These are phyloP conservation scores for Xestia c-nigrum DNA, from an alignment of 2,888 invertebrate genomes.

Conservation along the genomic window DNA sequence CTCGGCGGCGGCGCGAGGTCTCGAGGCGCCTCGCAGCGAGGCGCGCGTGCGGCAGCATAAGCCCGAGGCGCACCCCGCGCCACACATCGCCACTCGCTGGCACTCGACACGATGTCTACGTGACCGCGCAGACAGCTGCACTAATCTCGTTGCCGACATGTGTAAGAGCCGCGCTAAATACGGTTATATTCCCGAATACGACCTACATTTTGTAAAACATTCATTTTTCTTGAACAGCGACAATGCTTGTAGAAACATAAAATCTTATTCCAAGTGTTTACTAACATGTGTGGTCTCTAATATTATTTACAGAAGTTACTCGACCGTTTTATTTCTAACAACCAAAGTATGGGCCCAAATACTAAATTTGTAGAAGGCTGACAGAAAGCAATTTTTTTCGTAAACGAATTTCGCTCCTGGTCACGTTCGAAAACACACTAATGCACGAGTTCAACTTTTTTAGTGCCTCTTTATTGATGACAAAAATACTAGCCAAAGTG, in stretches of 20 bases:
- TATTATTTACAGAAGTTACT: constrained; percentile 40
- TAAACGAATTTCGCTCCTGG: constrained; percentile 69
- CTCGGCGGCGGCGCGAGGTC: constrained; percentile 34
- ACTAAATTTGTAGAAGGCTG: constrained; percentile 65
- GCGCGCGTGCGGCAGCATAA: constrained; percentile 83
- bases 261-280: constrained; percentile 27
- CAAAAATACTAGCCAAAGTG: constrained; percentile 76
- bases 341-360: constrained; percentile 51
- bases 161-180: constrained; percentile 71
- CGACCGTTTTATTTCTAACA: constrained; percentile 52
- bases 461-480: constrained; percentile 76
- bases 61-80: constrained; percentile 59
- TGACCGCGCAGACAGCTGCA: constrained; percentile 87
- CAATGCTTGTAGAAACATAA: constrained; percentile 1
- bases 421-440: constrained; percentile 79
- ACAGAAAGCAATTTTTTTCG: constrained; percentile 66
- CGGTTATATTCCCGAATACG: constrained; percentile 62
- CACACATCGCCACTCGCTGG: constrained; percentile 72
- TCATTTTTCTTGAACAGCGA: constrained; percentile 11
- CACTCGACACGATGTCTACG: constrained; percentile 85
- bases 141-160: constrained; percentile 80
- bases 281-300: constrained; percentile 4
- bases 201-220: constrained; percentile 55
- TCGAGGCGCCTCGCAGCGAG: constrained; percentile 32
- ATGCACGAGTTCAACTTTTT: constrained; percentile 78